Evolutionary conservation across 2,888 invertebrate genomes (phyloP).

Genomic region (Sisyra nigra): DNA sequence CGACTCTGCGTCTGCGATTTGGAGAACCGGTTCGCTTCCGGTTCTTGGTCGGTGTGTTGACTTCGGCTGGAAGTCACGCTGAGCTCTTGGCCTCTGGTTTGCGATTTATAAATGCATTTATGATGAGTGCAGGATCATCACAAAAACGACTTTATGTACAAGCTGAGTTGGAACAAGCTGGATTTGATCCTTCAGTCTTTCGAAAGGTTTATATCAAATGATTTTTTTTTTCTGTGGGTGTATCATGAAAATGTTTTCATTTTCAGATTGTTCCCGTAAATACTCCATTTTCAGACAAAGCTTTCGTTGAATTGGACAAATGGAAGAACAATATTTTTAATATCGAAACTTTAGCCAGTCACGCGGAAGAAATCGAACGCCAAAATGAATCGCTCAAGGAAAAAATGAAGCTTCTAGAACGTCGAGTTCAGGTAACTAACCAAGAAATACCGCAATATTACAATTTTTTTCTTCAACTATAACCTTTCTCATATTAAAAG

Average conservation of each 20-base stretch:
- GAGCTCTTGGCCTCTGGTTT: slow-evolving; percentile 67
- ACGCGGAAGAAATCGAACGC: slow-evolving; percentile 51
- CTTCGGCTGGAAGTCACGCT: slow-evolving; percentile 50
- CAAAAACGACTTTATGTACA: slow-evolving; percentile 72
- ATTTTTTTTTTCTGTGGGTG: background rate
- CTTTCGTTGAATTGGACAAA: slow-evolving; percentile 51
- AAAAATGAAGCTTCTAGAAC: slow-evolving; percentile 52
- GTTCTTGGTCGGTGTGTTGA: slow-evolving; percentile 76
- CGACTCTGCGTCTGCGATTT: slow-evolving; percentile 70
- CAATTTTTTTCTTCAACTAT: too few species aligned
- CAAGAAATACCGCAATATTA: too few species aligned
- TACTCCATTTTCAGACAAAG: slow-evolving; percentile 42
- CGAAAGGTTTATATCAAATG: slow-evolving; percentile 32
- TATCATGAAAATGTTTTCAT: slow-evolving; percentile 4
- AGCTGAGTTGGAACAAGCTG: slow-evolving; percentile 70
- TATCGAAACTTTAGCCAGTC: slow-evolving; percentile 54
- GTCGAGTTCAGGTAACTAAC: slow-evolving; percentile 44
- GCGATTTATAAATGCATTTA: slow-evolving; percentile 67
- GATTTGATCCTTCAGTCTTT: slow-evolving; percentile 46
- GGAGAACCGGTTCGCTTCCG: slow-evolving; percentile 88
- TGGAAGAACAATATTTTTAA: slow-evolving; percentile 68
- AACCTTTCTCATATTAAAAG: background rate
- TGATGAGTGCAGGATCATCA: slow-evolving; percentile 56
- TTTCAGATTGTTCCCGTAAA: slow-evolving; percentile 45
- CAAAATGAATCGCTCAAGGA: slow-evolving; percentile 46